These are phyloP conservation scores for Glyphotaelius pellucidus DNA, from an alignment of 2,888 invertebrate genomes.

Conservation along the genomic window DNA sequence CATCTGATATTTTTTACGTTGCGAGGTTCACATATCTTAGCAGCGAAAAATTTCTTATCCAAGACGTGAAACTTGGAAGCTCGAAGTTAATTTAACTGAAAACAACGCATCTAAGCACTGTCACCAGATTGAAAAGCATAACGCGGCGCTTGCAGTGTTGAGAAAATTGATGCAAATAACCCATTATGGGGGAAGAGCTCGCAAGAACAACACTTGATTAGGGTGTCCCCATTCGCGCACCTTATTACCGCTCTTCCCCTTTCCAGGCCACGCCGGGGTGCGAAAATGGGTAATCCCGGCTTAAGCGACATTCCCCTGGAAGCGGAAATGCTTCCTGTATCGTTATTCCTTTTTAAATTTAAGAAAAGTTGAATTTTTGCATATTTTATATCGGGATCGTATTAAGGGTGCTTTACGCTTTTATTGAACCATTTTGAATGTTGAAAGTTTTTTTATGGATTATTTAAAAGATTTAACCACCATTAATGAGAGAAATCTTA, in stretches of 20 bases:
- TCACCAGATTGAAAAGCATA: not conserved
- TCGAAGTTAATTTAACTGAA: not conserved
- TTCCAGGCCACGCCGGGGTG: conserved; percentile 16
- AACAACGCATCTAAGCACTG: not conserved
- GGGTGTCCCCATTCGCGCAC: conserved; percentile 39
- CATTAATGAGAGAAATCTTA: not conserved
- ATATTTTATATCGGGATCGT: not conserved
- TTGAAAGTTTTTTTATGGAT: not conserved
- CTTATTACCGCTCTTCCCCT: conserved; percentile 48
- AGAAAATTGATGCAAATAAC: conserved; percentile 51
- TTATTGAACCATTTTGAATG: not conserved
- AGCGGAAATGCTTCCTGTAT: not conserved
- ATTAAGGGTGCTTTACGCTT: not conserved
- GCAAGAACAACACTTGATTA: conserved; percentile 46
- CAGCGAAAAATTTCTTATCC: too few species aligned
- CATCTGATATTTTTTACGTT: too few species aligned
- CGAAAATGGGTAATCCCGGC: conserved; percentile 44
- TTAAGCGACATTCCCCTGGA: conserved; percentile 23
- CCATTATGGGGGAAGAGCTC: conserved; percentile 38
- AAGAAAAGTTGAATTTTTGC: not conserved
- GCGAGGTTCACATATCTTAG: too few species aligned
- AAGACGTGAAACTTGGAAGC: not conserved
- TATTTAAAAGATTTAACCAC: not conserved
- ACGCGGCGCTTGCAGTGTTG: not conserved
- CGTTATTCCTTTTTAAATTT: conserved; percentile 12